Conservation (phyloP, 30 jellyfish, hydroid and myxozoan species). For the Catostylus mosaicus region DNA sequence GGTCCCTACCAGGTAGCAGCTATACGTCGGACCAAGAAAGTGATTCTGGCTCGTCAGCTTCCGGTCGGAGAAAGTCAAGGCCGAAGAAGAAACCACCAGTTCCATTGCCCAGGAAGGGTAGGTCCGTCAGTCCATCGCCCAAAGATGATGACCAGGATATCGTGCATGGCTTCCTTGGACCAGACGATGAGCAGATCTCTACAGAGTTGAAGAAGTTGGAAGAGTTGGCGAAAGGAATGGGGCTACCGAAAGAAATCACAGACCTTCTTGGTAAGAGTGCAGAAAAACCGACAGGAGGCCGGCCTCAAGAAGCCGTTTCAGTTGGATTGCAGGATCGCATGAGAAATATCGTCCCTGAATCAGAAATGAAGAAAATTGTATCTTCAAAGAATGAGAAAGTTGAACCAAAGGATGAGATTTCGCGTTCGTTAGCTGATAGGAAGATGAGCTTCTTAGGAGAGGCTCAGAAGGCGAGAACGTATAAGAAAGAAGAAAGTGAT, state of each 20-base stretch:
- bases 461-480: constrained; percentile 62
- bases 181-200: constrained; percentile 59
- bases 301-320: constrained; percentile 51
- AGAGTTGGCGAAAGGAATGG: constrained; percentile 63
- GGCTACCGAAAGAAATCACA: constrained; percentile 57
- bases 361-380: constrained; percentile 14
- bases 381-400: constrained; percentile 29
- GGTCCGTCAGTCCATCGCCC: constrained; percentile 82
- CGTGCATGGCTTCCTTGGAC: constrained; percentile 65
- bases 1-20: constrained; percentile 66
- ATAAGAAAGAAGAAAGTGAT: constrained; percentile 38
- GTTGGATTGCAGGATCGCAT: constrained; percentile 58
- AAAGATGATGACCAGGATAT: constrained; percentile 23
- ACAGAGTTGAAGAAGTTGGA: constrained; percentile 59
- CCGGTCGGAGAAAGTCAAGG: constrained; percentile 45
- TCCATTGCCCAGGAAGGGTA: constrained; percentile 83
- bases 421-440: constrained; percentile 74
- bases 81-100: constrained; percentile 78
- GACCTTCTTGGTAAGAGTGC: constrained; percentile 43
- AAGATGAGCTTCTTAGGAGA: constrained; percentile 76
- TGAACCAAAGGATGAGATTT: constrained; percentile 32
- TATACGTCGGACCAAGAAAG: constrained; percentile 67
- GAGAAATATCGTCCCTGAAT: constrained; percentile 40
- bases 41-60: constrained; percentile 61
- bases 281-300: not conserved